Base-by-base conservation (phyloP, 2,888 invertebrate genomes). In the Papilio gigon region DNA sequence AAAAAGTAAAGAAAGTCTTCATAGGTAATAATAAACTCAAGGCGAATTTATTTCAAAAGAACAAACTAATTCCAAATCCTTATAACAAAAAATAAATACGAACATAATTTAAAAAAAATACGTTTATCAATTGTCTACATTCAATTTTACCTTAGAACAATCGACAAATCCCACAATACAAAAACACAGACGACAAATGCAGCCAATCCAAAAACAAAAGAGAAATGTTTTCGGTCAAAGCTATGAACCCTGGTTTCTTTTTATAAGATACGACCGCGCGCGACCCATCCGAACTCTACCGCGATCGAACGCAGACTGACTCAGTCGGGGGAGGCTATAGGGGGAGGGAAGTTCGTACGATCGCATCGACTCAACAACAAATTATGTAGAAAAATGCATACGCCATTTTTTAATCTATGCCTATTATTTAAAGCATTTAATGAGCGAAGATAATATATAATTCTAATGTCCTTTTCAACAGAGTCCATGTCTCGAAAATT, bases 291-390 rank as follows among this genome's bases (percentile, higher is more conserved):
- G 40, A 9, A 47, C 40, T 50, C 22, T 30, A n/a, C 17, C 68
- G 37, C 69, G 69, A 44, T 50, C 61, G 61, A 25, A 33, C n/a
- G 44, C 69, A 69, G 65, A 69, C 69, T 69, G 69, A 53, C 22
- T 69, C 65, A 35, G 65, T 42, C 59, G 56, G 65, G 60, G 65
- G 59, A 60, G 22, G 53, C 17, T 62, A 50, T 35, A 62, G 27
- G 40, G 60, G 67, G 37, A 22, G 37, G 50, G 53, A 42, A 40
- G 50, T 22, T 30, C 14, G 47, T 44, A 65, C 65, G 58, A 63
- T 62, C 37, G 67, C 40, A 35, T 68, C 68, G 59, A 37, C 40
- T 53, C 12, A 42, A 59, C 58, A 50, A 47, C 50, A 50, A 64
- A 60, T 64, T 65, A 50, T 27, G 47, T 63, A 58, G 64, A 47